Conservation (phyloP, 2,113 vertebrate genomes). For the Tetrax tetrax region DNA sequence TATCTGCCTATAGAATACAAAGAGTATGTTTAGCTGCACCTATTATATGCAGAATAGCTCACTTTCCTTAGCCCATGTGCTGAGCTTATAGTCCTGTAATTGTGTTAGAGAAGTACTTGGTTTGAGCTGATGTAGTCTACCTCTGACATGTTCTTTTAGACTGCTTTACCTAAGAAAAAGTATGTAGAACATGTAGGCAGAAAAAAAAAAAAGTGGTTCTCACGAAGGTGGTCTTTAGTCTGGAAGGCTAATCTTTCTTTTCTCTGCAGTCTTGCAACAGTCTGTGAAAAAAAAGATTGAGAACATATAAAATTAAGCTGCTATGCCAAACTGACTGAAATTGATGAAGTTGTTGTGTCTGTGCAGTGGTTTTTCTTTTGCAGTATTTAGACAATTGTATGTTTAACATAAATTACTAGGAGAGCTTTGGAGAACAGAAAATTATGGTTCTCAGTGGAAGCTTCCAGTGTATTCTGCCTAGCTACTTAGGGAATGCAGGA, state of each 20-base stretch:
- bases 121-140: background rate
- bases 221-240: background rate
- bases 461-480: background rate
- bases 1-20: background rate
- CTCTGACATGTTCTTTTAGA: background rate
- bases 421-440: background rate
- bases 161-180: background rate
- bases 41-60: background rate
- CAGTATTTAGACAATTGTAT: background rate
- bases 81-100: background rate
- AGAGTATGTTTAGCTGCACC: background rate
- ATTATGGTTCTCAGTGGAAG: background rate
- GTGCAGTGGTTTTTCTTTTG: background rate
- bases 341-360: background rate
- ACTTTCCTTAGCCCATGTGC: background rate
- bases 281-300: background rate
- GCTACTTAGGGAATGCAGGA: background rate
- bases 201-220: background rate
- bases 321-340: background rate
- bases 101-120: background rate
- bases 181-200: background rate
- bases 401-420: background rate
- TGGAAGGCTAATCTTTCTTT: background rate
- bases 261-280: background rate
- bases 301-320: background rate